phyloP scores from a whole-genome alignment of 2,797 vertebrate species.

The Telmatherina bonti region DNA sequence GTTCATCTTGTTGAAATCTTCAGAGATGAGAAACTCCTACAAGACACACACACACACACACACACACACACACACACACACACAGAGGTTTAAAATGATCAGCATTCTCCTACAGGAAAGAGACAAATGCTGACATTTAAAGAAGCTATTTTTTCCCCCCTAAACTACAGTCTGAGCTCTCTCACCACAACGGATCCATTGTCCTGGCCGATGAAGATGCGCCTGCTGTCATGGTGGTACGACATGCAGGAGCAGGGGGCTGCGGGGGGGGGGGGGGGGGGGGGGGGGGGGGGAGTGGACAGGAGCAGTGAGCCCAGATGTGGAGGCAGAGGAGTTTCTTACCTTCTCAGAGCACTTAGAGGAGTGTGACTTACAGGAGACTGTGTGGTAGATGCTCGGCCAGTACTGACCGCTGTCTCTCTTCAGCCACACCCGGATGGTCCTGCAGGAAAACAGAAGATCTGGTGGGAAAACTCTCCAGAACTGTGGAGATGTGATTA shows the following conservation, averaged over 20 bases:
- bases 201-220: conserved; percentile 97
- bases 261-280: conserved; percentile 44
- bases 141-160: conserved; percentile 11
- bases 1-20: conserved; percentile 99
- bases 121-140: conserved; percentile 37
- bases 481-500: background rate
- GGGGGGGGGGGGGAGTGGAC: no score
- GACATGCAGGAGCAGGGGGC: conserved; percentile 94
- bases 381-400: conserved; percentile 97
- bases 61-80: conserved; percentile 24
- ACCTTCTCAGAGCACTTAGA: background rate
- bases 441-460: conserved; percentile 77
- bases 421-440: conserved; percentile 96
- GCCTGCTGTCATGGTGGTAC: conserved; percentile 95
- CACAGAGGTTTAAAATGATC: background rate
- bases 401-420: conserved; percentile 98
- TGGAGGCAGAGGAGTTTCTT: background rate
- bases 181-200: conserved; percentile 96
- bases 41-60: conserved; percentile 20
- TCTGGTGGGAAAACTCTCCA: background rate
- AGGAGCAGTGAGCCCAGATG: no score
- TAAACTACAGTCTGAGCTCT: conserved; percentile 7
- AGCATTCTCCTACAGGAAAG: background rate
- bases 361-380: conserved; percentile 91
- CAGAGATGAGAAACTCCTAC: conserved; percentile 97